Conservation (phyloP, 2,113 vertebrate genomes). For the Melanostigma gelatinosum region DNA sequence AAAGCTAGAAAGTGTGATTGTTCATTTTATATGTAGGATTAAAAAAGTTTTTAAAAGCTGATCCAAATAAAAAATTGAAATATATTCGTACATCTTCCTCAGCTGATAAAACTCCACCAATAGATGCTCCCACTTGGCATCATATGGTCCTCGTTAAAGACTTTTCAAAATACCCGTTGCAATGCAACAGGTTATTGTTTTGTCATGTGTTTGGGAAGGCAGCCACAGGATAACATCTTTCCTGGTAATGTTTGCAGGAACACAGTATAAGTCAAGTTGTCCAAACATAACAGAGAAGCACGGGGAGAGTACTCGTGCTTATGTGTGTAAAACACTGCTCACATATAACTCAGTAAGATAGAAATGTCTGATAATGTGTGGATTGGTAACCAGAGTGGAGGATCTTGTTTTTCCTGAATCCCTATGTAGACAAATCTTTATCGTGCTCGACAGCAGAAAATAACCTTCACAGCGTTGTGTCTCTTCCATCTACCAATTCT, state of each 20-base stretch:
- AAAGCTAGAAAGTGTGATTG: not conserved
- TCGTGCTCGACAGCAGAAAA: not conserved
- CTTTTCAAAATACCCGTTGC: not conserved
- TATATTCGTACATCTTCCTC: not conserved
- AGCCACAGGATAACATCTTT: constrained; percentile 43
- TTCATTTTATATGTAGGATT: not conserved
- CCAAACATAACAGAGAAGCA: constrained; percentile 23
- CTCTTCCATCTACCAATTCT: not conserved
- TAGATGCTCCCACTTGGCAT: not conserved
- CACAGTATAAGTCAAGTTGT: constrained; percentile 22
- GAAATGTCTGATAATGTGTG: constrained; percentile 18
- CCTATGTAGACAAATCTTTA: not conserved
- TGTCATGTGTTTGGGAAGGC: constrained; percentile 25
- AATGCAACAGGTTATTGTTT: constrained; percentile 27
- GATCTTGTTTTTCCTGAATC: not conserved
- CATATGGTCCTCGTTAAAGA: constrained; percentile 34
- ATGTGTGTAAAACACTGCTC: constrained; percentile 19
- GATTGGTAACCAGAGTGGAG: not conserved
- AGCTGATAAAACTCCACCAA: not conserved
- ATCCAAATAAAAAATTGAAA: not conserved
- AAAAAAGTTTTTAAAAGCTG: not conserved
- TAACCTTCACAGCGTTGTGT: not conserved
- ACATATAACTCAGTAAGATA: constrained; percentile 13
- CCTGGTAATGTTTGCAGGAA: constrained; percentile 49
- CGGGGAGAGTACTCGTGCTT: constrained; percentile 19